These are phyloP conservation scores for Synanthedon tipuliformis DNA, from an alignment of 2,888 invertebrate genomes.

Conservation along the genomic window DNA sequence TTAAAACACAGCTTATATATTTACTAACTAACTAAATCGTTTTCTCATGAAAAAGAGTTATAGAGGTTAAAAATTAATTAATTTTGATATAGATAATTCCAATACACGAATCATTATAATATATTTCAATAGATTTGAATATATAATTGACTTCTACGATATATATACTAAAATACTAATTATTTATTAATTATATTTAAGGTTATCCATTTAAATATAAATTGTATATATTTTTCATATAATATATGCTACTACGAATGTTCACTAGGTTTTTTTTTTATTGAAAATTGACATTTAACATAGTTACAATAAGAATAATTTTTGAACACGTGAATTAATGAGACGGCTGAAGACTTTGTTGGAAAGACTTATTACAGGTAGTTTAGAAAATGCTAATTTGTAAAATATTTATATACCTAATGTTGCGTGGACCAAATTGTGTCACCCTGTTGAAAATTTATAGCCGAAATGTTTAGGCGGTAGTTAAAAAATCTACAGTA, in stretches of 20 bases:
- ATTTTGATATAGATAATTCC: too few species aligned
- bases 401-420: not conserved
- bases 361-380: not conserved
- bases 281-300: constrained; percentile 19
- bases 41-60: too few species aligned
- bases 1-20: too few species aligned
- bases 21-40: too few species aligned
- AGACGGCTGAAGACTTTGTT: not conserved
- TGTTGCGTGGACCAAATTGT: not conserved
- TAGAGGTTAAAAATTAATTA: too few species aligned
- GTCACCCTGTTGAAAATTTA: not conserved
- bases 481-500: constrained; percentile 33
- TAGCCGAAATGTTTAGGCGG: not conserved
- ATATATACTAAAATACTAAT: constrained; percentile 6
- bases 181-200: constrained; percentile 18
- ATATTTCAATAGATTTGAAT: not conserved
- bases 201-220: constrained; percentile 13
- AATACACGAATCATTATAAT: too few species aligned
- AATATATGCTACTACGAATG: constrained; percentile 22
- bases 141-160: not conserved
- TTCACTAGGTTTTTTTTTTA: constrained; percentile 20
- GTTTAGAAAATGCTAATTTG: not conserved
- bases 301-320: constrained; percentile 7
- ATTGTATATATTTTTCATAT: constrained; percentile 6
- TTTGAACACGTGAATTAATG: constrained; percentile 15